These are phyloP conservation scores for Sebastolobus altivelis DNA, from an alignment of 2,797 vertebrate genomes.

Conservation along the genomic window DNA sequence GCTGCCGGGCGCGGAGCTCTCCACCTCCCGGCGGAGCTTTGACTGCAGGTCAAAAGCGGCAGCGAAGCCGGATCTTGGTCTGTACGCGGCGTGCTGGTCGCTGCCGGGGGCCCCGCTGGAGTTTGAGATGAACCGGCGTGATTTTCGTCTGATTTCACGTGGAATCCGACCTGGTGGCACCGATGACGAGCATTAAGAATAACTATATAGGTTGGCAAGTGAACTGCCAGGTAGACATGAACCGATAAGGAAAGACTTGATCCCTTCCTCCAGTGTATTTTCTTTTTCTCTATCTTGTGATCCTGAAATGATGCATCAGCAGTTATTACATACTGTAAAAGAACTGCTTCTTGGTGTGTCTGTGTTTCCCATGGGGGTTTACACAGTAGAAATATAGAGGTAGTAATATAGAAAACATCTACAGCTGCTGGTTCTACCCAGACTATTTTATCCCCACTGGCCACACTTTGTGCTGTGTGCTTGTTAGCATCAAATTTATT, in stretches of 20 bases:
- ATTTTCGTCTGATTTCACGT: too few species aligned
- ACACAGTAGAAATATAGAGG: background rate
- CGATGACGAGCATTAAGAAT: too few species aligned
- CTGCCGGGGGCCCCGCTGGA: too few species aligned
- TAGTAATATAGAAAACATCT: background rate
- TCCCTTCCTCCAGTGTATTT: background rate
- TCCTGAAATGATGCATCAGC: background rate
- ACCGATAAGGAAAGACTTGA: background rate
- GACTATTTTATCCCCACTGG: background rate
- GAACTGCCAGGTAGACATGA: background rate
- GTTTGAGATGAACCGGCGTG: too few species aligned
- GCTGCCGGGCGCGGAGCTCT: too few species aligned
- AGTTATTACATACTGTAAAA: background rate
- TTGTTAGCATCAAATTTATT: slow-evolving; percentile 12
- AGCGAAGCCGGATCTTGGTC: too few species aligned
- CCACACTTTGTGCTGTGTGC: background rate
- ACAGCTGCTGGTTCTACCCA: background rate
- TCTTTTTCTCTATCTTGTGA: background rate
- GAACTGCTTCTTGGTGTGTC: slow-evolving; percentile 8
- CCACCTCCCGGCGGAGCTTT: too few species aligned
- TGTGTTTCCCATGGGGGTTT: background rate
- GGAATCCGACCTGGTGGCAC: too few species aligned
- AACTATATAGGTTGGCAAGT: background rate
- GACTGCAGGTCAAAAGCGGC: too few species aligned
- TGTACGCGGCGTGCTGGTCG: too few species aligned